Evolutionary conservation across 64 coral and sea anemone species (phyloP), one percentile per base, ranked within the genome.

Genomic region (Anthopleura sola): DNA sequence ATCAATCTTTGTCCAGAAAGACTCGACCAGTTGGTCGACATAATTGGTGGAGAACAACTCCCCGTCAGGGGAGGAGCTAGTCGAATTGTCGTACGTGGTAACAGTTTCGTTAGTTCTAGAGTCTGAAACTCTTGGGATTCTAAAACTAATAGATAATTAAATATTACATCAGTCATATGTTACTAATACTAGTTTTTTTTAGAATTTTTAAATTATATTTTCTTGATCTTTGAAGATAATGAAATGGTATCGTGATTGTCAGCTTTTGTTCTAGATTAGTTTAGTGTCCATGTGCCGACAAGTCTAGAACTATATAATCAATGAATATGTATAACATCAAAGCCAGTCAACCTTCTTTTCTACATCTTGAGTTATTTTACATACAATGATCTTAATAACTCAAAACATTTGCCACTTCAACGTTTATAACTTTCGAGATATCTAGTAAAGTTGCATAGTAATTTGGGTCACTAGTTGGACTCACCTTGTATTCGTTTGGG

Each of bases 1-100:
- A 58, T 91, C 89, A 26, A 91, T 71, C 40, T 86, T 85, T 75
- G 54, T 85, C 89, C 89, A 91, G 60, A 91, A 91, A 26, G 89
- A 91, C 13, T 84, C 89, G 51, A 91, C 89, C 89, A 91, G 40
- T 57, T 91, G 75, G 37, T 91, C 83, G 24, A 91, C 89, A 54
- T 91, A 85, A 6, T 91, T 69, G 18, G 82, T 49, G 16, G 82
- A 85, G 84, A 91, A 91, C 28, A 91, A 32, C 60, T 85, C 66
- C 7, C 76, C 89, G 24, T 86, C 89, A 56, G 66, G 66, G 66
- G 31, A 71, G 66, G 66, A 71, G 31, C 26, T 32, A 17, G 66
- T 71, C 66, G 66, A 71, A 71, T 71, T 71, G 66, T 16, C 29
- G 28, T 11, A 33, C 11, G n/a, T 13, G 8, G 28, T 71, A 33